phyloP scores from a whole-genome alignment of 2,888 invertebrate species.

The Oegoconia quadripuncta region DNA sequence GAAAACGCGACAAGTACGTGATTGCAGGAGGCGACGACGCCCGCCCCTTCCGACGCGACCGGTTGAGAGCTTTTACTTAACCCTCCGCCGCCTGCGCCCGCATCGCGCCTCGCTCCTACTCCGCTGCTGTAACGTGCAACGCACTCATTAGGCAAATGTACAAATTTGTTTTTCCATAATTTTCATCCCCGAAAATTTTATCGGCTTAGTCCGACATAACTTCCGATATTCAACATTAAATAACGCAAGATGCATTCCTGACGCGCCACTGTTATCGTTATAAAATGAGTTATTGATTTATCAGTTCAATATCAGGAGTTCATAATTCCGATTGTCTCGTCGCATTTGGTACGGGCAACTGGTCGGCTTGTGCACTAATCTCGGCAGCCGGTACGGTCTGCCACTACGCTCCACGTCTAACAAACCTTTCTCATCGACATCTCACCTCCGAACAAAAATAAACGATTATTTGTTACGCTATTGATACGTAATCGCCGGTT shows the following conservation, averaged over 20 bases:
- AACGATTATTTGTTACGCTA: constrained; percentile 69
- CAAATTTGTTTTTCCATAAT: too few species aligned
- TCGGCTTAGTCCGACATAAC: not conserved
- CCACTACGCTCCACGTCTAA: constrained; percentile 13
- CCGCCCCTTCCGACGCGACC: constrained; percentile 67
- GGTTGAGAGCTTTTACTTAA: constrained; percentile 58
- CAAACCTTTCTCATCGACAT: constrained; percentile 56
- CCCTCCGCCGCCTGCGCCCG: constrained; percentile 16
- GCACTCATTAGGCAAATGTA: too few species aligned
- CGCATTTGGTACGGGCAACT: constrained; percentile 59
- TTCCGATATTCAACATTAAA: constrained; percentile 3
- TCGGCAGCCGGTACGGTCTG: constrained; percentile 22
- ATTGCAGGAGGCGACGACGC: constrained; percentile 51
- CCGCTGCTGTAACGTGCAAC: too few species aligned
- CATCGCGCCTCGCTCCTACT: not conserved
- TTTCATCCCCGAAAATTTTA: not conserved
- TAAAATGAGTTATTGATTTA: constrained; percentile 68
- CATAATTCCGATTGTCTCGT: constrained; percentile 66
- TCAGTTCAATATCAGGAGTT: constrained; percentile 63
- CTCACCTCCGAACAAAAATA: constrained; percentile 68
- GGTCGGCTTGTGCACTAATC: constrained; percentile 61
- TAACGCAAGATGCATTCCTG: constrained; percentile 13
- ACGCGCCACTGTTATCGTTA: constrained; percentile 42
- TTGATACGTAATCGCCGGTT: constrained; percentile 72
- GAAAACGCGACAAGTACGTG: constrained; percentile 75